phyloP scores from a whole-genome alignment of 92 coral and sea anemone species.

The Phenganax stokvisi region DNA sequence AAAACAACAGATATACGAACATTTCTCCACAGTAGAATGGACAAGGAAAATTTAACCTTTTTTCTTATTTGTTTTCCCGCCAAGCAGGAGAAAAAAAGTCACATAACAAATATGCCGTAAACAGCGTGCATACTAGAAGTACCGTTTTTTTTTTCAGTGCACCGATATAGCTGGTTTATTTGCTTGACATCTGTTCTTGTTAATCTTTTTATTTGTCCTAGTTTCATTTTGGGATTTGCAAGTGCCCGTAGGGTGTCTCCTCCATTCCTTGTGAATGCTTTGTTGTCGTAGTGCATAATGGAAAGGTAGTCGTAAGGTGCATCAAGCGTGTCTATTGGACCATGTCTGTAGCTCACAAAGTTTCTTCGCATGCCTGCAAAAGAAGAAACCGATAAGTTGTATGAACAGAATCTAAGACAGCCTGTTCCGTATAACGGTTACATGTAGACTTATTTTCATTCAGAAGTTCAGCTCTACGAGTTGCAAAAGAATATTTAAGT shows the following conservation, averaged over 20 bases:
- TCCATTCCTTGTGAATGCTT: conserved; percentile 76
- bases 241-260: conserved; percentile 48
- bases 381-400: not conserved
- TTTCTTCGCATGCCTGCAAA: conserved; percentile 50
- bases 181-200: conserved; percentile 74
- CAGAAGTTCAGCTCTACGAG: not conserved
- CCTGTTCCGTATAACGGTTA: not conserved
- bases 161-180: conserved; percentile 59
- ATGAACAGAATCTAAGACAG: not conserved
- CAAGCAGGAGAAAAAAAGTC: not conserved
- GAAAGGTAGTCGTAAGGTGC: conserved; percentile 84
- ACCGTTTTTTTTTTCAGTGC: conserved; percentile 26
- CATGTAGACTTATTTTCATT: not conserved
- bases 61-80: not conserved
- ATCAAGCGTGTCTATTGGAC: conserved; percentile 55
- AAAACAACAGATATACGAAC: not conserved
- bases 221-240: conserved; percentile 64
- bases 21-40: not conserved
- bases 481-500: too few species aligned
- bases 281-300: conserved; percentile 87
- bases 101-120: not conserved
- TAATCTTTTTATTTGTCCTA: conserved; percentile 62
- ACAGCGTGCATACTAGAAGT: not conserved
- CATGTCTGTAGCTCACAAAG: conserved; percentile 48
- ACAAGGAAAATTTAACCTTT: not conserved